Evolutionary conservation across 2,888 invertebrate species (phyloP), one percentile per base, ranked within the genome.

Genomic region (Podotricha telesiphe): DNA sequence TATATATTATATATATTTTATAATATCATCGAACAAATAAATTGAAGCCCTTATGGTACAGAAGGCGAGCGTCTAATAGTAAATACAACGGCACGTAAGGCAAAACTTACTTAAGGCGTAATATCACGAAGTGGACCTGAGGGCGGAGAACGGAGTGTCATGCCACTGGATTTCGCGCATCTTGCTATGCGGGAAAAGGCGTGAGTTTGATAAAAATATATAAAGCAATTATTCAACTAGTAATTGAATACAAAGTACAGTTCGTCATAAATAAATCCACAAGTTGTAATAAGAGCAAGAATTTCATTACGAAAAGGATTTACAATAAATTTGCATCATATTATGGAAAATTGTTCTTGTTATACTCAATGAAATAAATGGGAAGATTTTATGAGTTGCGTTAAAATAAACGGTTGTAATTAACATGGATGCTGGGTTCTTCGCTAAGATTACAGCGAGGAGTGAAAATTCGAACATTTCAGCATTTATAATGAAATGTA

Each of bases 351-450:
- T 45, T 59, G 13, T 59, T 42, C 34, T 59, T 45, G 11, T 28
- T 28, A 59, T 17, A 42, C 11, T 59, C 40, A 58, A 42, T 37
- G 58, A 58, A 40, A 37, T 28, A 20, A 56, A 48, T 48, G 37
- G 37, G 66, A 65, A 53, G 37, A 51, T 51, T 61, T 62, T 37
- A 62, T 67, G 67, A 62, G 51, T 47, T 51, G 45, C 62, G 53
- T 47, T 67, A 67, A 67, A 58, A 55, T 42, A 55, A 53, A 62
- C 61, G 61, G 13, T 55, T 47, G 19, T 62, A 62, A 67, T 67
- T 67, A 62, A 67, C 45, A 47, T 37, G 20, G 62, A 19, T 62
- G 62, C 62, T 17, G 47, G n/a, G 47, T 28, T 48, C 48, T 11
- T 48, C n/a, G 15, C 62, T 50, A 10, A 62, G 50, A 62, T 62